Conservation (phyloP, 2,888 invertebrate genomes). For the Pseudeuparius sepicola region DNA sequence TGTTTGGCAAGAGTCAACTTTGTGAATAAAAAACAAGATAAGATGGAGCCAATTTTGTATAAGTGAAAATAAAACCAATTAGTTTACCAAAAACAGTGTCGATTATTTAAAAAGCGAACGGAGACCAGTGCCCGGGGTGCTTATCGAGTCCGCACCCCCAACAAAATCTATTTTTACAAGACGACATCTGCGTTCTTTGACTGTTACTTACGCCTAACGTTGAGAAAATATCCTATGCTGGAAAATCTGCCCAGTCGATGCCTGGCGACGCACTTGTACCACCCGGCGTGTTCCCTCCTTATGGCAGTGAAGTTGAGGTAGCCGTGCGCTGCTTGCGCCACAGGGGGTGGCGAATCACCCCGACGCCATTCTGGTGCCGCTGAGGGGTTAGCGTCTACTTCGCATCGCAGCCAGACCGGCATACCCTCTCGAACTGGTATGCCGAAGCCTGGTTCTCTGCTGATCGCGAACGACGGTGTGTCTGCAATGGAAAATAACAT, state of each 20-base stretch:
- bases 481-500: conserved; percentile 47
- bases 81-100: too few species aligned
- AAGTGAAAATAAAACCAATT: too few species aligned
- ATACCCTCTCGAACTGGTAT: conserved; percentile 81
- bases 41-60: too few species aligned
- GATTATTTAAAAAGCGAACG: too few species aligned
- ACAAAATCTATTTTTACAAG: too few species aligned
- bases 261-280: conserved; percentile 84
- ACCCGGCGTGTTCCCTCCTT: conserved; percentile 72
- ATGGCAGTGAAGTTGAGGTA: conserved; percentile 79
- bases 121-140: too few species aligned
- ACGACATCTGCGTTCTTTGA: too few species aligned
- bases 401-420: conserved; percentile 81
- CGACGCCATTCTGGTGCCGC: conserved; percentile 77
- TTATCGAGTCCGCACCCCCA: too few species aligned
- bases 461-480: conserved; percentile 86
- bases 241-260: conserved; percentile 78
- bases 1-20: too few species aligned
- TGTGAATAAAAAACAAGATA: too few species aligned
- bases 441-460: conserved; percentile 87
- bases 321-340: conserved; percentile 63
- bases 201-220: conserved; percentile 69
- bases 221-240: conserved; percentile 84
- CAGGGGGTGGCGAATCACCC: conserved; percentile 40
- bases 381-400: conserved; percentile 87